These are phyloP conservation scores for Solenopsis invicta DNA, from an alignment of 1,140 invertebrate genomes.

Conservation along the genomic window DNA sequence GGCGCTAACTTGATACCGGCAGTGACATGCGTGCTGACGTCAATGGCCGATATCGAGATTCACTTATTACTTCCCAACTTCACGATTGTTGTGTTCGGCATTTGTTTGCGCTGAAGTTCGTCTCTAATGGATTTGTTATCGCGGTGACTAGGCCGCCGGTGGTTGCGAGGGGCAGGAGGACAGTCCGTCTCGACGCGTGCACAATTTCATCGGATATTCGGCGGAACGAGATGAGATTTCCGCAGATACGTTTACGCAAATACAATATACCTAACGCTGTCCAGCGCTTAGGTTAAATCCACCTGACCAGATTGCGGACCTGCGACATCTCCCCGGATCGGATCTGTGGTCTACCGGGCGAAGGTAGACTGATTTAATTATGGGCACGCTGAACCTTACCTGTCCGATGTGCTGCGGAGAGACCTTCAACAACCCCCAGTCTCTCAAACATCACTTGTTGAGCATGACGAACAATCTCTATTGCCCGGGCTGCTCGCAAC, in stretches of 20 bases:
- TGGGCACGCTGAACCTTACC: slow-evolving; percentile 87
- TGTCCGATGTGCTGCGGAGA: slow-evolving; percentile 90
- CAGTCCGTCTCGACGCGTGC: neutral
- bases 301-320: neutral
- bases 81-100: slow-evolving; percentile 85
- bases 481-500: slow-evolving; percentile 88
- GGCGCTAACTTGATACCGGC: neutral
- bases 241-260: slow-evolving; percentile 10
- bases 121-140: slow-evolving; percentile 79
- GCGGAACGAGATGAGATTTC: neutral
- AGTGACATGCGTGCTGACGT: neutral
- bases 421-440: slow-evolving; percentile 87
- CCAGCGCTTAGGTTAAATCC: slow-evolving; percentile 68
- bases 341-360: no score
- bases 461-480: slow-evolving; percentile 88
- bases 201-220: slow-evolving; percentile 26
- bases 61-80: slow-evolving; percentile 84
- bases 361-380: slow-evolving; percentile 70
- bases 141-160: slow-evolving; percentile 20
- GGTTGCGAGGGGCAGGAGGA: neutral
- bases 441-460: slow-evolving; percentile 88
- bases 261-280: neutral
- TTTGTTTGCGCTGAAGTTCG: slow-evolving; percentile 87
- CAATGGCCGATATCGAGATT: slow-evolving; percentile 81
- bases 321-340: no score